Conservation (phyloP, 2,797 vertebrate genomes). For the Arremon brunneinucha region DNA sequence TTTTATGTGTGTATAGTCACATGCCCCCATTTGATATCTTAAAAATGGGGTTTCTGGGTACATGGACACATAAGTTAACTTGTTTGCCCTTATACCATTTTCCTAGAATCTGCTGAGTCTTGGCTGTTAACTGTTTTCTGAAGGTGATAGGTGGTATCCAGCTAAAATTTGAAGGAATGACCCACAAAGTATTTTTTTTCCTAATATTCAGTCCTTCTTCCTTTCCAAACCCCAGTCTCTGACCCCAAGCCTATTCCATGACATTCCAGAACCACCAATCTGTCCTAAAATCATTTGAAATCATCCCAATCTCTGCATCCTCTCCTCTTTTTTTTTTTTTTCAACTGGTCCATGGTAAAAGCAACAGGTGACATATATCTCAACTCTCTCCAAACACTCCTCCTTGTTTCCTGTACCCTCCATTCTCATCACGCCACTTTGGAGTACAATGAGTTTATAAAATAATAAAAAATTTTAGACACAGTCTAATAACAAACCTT, state of each 20-base stretch:
- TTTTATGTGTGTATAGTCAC: not conserved
- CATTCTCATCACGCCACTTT: not conserved
- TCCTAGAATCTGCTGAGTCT: not conserved
- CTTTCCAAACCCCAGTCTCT: not conserved
- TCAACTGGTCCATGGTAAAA: not conserved
- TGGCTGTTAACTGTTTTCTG: not conserved
- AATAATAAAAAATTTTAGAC: not conserved
- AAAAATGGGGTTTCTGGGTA: not conserved
- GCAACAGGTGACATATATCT: not conserved
- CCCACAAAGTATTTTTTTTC: not conserved
- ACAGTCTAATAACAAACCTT: not conserved
- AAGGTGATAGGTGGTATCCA: not conserved
- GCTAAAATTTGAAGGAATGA: not conserved
- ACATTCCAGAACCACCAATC: not conserved
- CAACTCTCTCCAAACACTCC: not conserved
- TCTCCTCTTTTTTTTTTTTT: not conserved
- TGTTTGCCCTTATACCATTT: not conserved
- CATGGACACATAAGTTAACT: not conserved
- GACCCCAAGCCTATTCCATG: accelerated
- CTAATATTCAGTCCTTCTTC: not conserved
- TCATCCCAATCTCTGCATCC: not conserved
- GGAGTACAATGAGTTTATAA: not conserved
- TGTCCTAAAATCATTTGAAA: not conserved
- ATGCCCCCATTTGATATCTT: not conserved
- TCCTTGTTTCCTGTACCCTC: not conserved